phyloP scores from a whole-genome alignment of 2,888 invertebrate species.

The Epirrhoe tristata region DNA sequence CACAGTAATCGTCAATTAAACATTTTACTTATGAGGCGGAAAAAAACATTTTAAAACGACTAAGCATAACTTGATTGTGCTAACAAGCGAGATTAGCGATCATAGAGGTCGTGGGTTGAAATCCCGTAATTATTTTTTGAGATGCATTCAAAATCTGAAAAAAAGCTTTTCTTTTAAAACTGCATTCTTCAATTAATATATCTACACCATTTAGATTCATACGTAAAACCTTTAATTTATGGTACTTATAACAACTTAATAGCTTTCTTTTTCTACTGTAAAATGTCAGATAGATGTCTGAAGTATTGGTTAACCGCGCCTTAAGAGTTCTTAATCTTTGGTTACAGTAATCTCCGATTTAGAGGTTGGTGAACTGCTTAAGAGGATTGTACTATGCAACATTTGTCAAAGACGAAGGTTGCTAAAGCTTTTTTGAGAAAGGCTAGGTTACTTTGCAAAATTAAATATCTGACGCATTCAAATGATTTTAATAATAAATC shows the following conservation, averaged over 20 bases:
- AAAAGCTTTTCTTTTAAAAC: too few species aligned
- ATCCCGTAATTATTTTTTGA: too few species aligned
- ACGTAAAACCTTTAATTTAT: too few species aligned
- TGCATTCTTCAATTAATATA: too few species aligned
- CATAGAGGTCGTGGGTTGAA: too few species aligned
- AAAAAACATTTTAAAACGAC: too few species aligned
- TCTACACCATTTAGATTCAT: too few species aligned
- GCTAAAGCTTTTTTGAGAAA: background rate
- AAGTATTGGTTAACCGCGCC: background rate
- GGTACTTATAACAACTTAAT: too few species aligned
- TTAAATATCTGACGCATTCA: background rate
- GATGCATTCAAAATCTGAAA: too few species aligned
- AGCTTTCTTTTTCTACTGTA: background rate
- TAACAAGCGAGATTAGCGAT: too few species aligned
- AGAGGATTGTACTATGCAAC: slow-evolving; percentile 44
- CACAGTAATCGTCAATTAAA: background rate
- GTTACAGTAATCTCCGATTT: background rate
- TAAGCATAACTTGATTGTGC: too few species aligned
- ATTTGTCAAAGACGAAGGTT: slow-evolving; percentile 50
- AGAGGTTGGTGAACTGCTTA: slow-evolving; percentile 19
- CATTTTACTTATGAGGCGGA: background rate
- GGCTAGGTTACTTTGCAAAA: slow-evolving; percentile 11
- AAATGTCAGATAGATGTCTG: background rate
- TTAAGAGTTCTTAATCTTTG: background rate
- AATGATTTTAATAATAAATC: too few species aligned